Percentiles rank a stretch among this genome's conserved stretches.
Conservation (phyloP, 2,888 invertebrate genomes). For the Timema cristinae region DNA sequence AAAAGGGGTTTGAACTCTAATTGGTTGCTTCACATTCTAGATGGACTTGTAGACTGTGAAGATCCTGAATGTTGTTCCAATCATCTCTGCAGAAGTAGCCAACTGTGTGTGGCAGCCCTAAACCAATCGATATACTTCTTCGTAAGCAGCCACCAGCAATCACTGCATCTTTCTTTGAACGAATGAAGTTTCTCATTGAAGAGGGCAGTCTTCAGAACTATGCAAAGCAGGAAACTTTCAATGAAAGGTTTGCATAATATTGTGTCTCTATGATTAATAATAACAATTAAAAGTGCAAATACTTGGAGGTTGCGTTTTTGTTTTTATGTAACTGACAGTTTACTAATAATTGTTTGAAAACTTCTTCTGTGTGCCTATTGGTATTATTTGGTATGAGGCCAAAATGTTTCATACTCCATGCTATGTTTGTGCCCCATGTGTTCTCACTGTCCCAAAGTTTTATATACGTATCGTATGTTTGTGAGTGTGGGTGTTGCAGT, state of each 20-base stretch:
- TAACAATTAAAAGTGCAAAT: no score
- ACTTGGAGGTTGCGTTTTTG: no score
- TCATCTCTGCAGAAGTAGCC: slow-evolving; percentile 75
- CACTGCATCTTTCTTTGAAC: slow-evolving; percentile 96
- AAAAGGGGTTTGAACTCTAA: slow-evolving; percentile 10
- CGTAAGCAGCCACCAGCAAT: slow-evolving; percentile 95
- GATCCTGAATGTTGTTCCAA: slow-evolving; percentile 96
- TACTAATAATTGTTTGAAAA: background rate
- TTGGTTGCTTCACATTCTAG: slow-evolving; percentile 50
- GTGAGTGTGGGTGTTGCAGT: slow-evolving; percentile 38
- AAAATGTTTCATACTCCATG: slow-evolving; percentile 26
- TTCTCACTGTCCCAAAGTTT: slow-evolving; percentile 50
- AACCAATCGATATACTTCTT: slow-evolving; percentile 92
- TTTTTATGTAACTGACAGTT: no score
- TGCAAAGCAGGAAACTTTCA: slow-evolving; percentile 91
- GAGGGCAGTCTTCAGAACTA: slow-evolving; percentile 98
- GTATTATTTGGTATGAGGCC: background rate
- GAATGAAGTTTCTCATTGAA: slow-evolving; percentile 97
- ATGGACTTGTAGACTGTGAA: slow-evolving; percentile 95
- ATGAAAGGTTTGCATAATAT: slow-evolving; percentile 72
- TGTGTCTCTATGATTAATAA: slow-evolving; percentile 15
- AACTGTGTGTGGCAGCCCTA: slow-evolving; percentile 90
- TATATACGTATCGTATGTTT: slow-evolving; percentile 42
- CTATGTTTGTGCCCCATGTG: slow-evolving; percentile 82
- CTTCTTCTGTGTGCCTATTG: slow-evolving; percentile 31